Evolutionary conservation across 2,113 vertebrate species (phyloP), one percentile per base, ranked within the genome.

Genomic region (Hydrochoerus hydrochaeris): DNA sequence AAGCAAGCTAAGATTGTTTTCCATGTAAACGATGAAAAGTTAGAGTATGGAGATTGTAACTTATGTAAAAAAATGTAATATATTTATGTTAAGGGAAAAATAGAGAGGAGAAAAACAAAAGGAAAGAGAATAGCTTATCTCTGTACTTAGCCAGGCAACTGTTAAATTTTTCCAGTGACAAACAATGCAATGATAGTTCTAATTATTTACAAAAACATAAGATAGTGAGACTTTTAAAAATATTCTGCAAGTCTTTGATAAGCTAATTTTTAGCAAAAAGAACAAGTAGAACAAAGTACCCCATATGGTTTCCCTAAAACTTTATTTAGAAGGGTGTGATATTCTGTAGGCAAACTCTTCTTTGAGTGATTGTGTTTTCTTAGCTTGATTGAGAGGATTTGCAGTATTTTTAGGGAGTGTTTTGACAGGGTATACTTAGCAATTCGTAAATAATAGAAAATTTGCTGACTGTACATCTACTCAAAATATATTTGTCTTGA

Each of bases 361-460:
- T 84, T 77, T 95, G 85, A 95, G 44, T 87, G 94, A 95, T 92
- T 97, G 60, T 92, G 57, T 90, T 96, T 97, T 94, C 94, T 97
- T 94, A 95, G 73, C 78, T 57, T 95, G 95, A 97, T 78, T 97
- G 96, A 97, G 73, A 96, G 82, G 96, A 96, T 88, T 26, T 91
- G 90, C 41, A 91, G 93, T 97, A 95, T 97, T 98, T 96, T 97
- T 97, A 97, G 96, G 44, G 32, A 96, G 58, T 97, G 92, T 98
- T 98, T 97, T 98, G 96, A 96, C 96, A 97, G 86, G 78, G 73
- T 95, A 92, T 86, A 96, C 95, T 95, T 98, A 97, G 85, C 85
- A 96, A 96, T 96, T 97, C 88, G 86, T 98, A 98, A 98, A 98
- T 97, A 97, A 97, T 95, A 96, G 94, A 89, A 97, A 96, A 98